Conservation (phyloP, 1,140 invertebrate species). For the Habropoda laboriosa region DNA sequence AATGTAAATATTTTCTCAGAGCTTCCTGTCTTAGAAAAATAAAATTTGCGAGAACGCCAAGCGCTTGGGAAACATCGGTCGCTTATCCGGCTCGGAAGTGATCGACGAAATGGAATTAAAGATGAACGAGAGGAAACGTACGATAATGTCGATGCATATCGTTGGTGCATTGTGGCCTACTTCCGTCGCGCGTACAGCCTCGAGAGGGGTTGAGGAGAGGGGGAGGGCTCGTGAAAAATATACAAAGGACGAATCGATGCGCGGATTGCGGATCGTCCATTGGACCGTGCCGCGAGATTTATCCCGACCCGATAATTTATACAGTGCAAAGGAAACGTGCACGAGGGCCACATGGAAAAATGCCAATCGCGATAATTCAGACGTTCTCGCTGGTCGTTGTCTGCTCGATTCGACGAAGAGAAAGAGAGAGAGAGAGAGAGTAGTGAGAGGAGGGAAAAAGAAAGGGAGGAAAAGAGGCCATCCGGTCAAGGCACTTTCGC, state of each 20-base stretch:
- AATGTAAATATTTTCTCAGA: no score
- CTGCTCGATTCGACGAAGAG: conserved; percentile 1
- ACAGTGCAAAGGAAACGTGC: conserved; percentile 54
- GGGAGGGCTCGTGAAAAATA: not conserved
- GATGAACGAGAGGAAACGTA: not conserved
- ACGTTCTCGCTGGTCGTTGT: conserved; percentile 20
- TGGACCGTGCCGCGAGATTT: conserved; percentile 58
- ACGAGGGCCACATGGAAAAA: conserved; percentile 60
- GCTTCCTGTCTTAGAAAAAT: no score
- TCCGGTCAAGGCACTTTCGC: conserved; percentile 42
- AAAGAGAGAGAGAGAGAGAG: not conserved
- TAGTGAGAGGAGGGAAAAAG: conserved; percentile 6
- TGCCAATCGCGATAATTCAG: conserved; percentile 72
- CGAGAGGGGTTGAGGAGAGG: no score
- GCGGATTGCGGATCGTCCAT: conserved; percentile 40
- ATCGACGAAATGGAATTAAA: conserved; percentile 5
- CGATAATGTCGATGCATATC: conserved; percentile 23
- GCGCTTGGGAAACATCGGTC: no score
- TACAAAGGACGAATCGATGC: conserved; percentile 29
- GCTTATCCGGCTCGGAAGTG: not conserved
- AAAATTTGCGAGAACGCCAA: no score
- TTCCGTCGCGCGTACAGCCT: conserved; percentile 1
- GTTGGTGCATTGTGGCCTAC: conserved; percentile 17
- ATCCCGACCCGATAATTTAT: conserved; percentile 64
- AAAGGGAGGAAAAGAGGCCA: conserved; percentile 23